A percentile compares a stretch with the other conserved stretches of the same genome.
Evolutionary conservation across 2,113 vertebrate species (phyloP).

Genomic region (Tiliqua scincoides): DNA sequence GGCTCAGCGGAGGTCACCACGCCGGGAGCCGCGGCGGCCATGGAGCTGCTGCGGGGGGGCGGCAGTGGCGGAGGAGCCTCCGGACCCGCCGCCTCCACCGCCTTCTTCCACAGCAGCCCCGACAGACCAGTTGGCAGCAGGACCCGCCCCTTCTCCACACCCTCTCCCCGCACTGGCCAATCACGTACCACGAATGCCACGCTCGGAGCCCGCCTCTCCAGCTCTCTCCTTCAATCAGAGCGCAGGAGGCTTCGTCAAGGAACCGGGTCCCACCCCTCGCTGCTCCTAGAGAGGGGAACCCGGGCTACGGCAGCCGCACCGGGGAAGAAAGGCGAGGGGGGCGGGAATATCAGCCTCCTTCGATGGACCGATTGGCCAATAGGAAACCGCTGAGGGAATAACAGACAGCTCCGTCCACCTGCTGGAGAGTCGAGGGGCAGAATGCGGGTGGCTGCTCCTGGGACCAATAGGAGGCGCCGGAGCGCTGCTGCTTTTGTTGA

Average conservation of each 20-base stretch:
- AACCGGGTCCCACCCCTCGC: background rate
- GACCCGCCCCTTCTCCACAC: background rate
- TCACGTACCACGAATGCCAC: background rate
- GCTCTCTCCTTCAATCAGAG: background rate
- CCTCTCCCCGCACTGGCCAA: background rate
- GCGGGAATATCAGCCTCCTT: background rate
- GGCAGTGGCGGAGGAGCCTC: background rate
- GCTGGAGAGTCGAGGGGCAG: background rate
- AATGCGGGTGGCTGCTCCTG: background rate
- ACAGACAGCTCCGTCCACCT: background rate
- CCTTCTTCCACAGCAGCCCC: background rate
- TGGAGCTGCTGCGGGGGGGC: background rate
- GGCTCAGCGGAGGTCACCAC: background rate
- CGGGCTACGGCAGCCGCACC: background rate
- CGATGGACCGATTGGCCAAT: background rate
- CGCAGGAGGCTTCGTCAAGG: background rate
- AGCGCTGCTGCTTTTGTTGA: background rate
- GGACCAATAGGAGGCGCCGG: background rate
- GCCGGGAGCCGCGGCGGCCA: constrained; percentile 21
- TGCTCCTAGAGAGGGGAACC: background rate
- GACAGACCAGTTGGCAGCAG: background rate
- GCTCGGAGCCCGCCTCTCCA: background rate
- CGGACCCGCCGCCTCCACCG: background rate
- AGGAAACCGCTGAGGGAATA: background rate
- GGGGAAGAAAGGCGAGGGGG: background rate